Evolutionary conservation across 2,888 invertebrate species (phyloP).

Genomic region (Balanococcus diminutus): DNA sequence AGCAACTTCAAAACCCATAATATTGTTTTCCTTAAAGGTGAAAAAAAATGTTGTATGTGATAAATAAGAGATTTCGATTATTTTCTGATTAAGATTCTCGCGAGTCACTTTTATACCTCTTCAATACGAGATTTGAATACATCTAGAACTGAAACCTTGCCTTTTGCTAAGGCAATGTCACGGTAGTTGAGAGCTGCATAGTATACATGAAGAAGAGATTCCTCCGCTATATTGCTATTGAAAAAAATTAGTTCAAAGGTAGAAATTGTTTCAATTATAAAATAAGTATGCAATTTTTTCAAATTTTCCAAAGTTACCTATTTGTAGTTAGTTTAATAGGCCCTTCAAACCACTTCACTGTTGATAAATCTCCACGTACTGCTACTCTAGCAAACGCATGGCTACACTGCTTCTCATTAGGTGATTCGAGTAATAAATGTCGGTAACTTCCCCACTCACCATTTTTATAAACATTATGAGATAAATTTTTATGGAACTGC

Average conservation of each 20-base stretch:
- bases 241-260: too few species aligned
- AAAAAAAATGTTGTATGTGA: background rate
- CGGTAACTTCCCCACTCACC: conserved; percentile 68
- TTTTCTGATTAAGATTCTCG: conserved; percentile 67
- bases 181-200: conserved; percentile 89
- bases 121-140: conserved; percentile 71
- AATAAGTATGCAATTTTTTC: background rate
- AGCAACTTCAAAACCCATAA: background rate
- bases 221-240: background rate
- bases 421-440: background rate
- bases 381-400: too few species aligned
- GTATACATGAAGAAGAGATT: conserved; percentile 65
- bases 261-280: background rate
- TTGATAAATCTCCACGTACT: background rate
- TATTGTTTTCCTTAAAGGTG: background rate
- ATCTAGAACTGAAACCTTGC: conserved; percentile 83
- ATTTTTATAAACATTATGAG: conserved; percentile 76
- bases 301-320: background rate
- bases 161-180: conserved; percentile 92
- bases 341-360: too few species aligned
- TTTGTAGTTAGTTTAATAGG: too few species aligned
- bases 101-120: conserved; percentile 64
- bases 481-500: conserved; percentile 75
- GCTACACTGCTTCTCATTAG: too few species aligned
- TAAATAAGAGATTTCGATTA: conserved; percentile 62